Evolutionary conservation across 1,140 invertebrate species (phyloP).

Genomic region (Liolophura sinensis): DNA sequence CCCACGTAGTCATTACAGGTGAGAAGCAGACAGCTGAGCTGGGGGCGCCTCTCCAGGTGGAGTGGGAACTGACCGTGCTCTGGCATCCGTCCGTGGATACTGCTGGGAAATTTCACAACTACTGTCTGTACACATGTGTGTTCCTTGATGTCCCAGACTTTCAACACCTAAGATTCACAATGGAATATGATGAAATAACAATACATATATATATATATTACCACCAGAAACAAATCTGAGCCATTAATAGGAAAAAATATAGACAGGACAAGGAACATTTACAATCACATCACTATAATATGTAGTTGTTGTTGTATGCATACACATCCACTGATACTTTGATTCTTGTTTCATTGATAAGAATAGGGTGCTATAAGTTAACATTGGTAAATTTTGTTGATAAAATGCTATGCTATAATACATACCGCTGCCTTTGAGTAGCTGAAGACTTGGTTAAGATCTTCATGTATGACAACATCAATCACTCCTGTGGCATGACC

Average conservation of each 20-base stretch:
- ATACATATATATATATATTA: too few relatives aligned
- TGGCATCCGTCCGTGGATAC: conserved; percentile 53
- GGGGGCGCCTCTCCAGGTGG: conserved; percentile 40
- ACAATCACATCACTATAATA: too few relatives aligned
- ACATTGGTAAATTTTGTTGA: too few relatives aligned
- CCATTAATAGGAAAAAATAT: too few relatives aligned
- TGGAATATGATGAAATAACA: too few relatives aligned
- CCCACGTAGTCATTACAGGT: conserved; percentile 58
- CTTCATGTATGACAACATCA: conserved; percentile 65
- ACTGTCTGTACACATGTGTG: conserved; percentile 56
- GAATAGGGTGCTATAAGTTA: too few relatives aligned
- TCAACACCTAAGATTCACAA: conserved; percentile 57
- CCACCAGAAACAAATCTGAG: too few relatives aligned
- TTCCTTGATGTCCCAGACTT: conserved; percentile 59
- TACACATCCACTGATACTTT: too few relatives aligned
- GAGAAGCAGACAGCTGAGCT: conserved; percentile 46
- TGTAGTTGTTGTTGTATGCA: too few relatives aligned
- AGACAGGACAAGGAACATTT: too few relatives aligned
- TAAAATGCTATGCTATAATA: conserved; percentile 2
- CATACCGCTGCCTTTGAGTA: conserved; percentile 57
- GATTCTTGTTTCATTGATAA: too few relatives aligned
- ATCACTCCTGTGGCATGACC: conserved; percentile 74
- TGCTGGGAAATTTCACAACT: conserved; percentile 53
- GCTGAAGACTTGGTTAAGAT: conserved; percentile 50
- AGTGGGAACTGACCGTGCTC: conserved; percentile 57